These are phyloP conservation scores for Myotis pilosus DNA, from an alignment of 2,797 vertebrate species.

Conservation along the genomic window DNA sequence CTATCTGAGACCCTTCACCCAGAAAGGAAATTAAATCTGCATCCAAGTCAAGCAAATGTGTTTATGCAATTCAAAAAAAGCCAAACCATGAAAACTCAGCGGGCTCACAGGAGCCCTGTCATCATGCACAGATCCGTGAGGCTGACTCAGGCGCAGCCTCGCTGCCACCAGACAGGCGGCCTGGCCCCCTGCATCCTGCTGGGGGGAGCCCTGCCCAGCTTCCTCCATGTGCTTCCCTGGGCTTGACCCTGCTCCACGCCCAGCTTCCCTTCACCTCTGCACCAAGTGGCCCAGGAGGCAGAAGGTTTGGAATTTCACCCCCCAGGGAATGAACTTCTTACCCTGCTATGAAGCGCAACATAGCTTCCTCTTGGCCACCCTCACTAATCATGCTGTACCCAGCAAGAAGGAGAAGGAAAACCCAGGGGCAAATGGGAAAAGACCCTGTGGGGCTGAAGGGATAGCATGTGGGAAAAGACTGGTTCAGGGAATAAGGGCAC, in stretches of 20 bases:
- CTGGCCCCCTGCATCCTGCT: neutral
- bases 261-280: neutral
- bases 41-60: neutral
- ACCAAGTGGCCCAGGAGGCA: neutral
- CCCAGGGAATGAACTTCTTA: neutral
- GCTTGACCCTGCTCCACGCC: neutral
- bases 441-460: too few relatives aligned
- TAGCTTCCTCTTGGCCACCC: neutral
- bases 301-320: neutral
- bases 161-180: neutral
- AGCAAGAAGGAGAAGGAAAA: neutral
- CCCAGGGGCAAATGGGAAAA: neutral
- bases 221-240: neutral
- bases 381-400: neutral
- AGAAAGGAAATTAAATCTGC: neutral
- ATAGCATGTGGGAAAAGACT: neutral
- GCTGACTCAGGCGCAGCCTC: neutral
- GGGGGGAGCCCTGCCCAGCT: neutral
- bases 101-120: neutral
- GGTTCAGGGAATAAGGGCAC: neutral
- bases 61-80: slow-evolving; percentile 23
- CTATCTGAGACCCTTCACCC: neutral
- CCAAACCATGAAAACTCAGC: neutral
- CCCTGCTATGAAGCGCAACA: neutral
- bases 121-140: neutral